Evolutionary conservation across 2,888 invertebrate species (phyloP).

Genomic region (Neuroscelio doddi): DNA sequence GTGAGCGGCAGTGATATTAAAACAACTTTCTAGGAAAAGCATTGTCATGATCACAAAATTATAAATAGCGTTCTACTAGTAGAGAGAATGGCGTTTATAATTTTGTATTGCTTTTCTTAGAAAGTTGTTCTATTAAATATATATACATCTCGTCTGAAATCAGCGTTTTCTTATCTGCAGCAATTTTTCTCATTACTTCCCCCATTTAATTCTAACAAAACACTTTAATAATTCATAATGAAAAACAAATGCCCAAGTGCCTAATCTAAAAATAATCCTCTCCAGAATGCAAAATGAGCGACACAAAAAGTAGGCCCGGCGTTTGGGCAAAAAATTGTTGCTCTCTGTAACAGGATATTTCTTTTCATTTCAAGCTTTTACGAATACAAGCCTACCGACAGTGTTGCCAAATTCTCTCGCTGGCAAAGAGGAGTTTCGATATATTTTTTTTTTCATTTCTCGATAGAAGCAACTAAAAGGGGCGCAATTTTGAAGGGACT

Average conservation of each 20-base stretch:
- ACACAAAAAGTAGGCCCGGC: no score
- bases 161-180: background rate
- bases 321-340: no score
- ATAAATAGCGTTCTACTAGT: background rate
- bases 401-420: background rate
- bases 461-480: background rate
- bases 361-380: background rate
- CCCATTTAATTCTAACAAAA: no score
- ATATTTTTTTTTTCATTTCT: no score
- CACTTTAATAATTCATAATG: no score
- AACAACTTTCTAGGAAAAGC: background rate
- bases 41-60: slow-evolving; percentile 4
- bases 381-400: background rate
- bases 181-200: background rate
- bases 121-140: background rate
- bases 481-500: slow-evolving; percentile 1
- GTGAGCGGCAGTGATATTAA: no score
- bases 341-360: background rate
- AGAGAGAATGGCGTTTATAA: background rate
- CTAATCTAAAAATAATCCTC: no score
- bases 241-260: no score
- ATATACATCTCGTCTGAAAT: no score
- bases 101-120: slow-evolving; percentile 2
- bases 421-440: background rate
- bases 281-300: no score